Base-by-base conservation (phyloP, 2,888 invertebrate species). In the Antheraea assamensis region DNA sequence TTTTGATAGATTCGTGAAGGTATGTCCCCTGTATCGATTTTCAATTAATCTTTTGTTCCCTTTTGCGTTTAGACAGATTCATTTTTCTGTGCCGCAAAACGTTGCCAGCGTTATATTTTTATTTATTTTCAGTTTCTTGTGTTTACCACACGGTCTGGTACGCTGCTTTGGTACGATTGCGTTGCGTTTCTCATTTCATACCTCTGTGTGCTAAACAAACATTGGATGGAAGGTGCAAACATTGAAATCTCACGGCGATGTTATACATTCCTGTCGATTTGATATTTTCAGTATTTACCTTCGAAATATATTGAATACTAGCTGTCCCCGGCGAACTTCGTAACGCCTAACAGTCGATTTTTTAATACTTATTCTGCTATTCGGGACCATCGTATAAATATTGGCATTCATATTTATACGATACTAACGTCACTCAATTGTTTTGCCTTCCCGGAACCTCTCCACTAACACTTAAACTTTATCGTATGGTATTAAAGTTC, bases 41-140 rank as follows among this genome's bases (percentile, higher is more conserved):
- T 91, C 90, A 93, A 92, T 93, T 93, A 91, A 92, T 92, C 92
- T 92, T 92, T 90, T 91, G 90, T 90, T 87, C 90, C 88, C 88
- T 87, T 89, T 89, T 86, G 82, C 85, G 87, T 88, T 89, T 85
- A 85, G 89, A 88, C 87, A 87, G 86, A 88, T 87, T 88, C 87
- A 89, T 90, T 88, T 89, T 88, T 88, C 83, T 83, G 81, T 82
- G 81, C 81, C 85, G 85, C 84, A 82, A 82, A 84, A 84, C 81
- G 83, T 78, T 83, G 84, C 85, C 82, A 83, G 83, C 84, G 68
- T 35, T 68, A 81, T 80, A 78, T 83, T 84, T 85, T 82, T 88
- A 86, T 87, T 87, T 88, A 85, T 87, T 85, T 86, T 85, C 80
- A 82, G 86, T 85, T 83, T 85, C 83, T 87, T 84, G 83, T 88